Percentiles rank a stretch among this genome's conserved stretches.
These are phyloP conservation scores for Gymnothorax reevesii DNA, from an alignment of 2,797 vertebrate species.

Conservation along the genomic window DNA sequence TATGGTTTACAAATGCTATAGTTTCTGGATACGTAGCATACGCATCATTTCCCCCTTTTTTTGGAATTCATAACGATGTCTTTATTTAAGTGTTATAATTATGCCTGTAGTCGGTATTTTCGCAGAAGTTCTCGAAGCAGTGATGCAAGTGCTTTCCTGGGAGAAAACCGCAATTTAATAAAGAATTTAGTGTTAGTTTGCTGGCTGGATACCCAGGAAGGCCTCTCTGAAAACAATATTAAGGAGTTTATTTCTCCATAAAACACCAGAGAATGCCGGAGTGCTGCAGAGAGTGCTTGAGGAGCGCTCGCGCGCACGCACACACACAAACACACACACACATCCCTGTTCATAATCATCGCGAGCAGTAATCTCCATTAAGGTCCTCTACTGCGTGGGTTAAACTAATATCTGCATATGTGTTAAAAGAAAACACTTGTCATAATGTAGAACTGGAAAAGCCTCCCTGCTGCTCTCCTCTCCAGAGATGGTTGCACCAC, in stretches of 20 bases:
- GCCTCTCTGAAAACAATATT: background rate
- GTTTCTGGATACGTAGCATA: background rate
- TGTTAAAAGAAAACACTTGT: background rate
- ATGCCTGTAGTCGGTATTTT: background rate
- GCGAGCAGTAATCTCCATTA: background rate
- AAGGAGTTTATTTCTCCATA: background rate
- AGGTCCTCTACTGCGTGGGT: background rate
- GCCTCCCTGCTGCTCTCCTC: no score
- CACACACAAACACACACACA: background rate
- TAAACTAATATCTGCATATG: background rate
- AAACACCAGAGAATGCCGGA: constrained; percentile 12
- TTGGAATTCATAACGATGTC: background rate
- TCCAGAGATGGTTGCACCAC: no score
- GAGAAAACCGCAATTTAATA: constrained; percentile 9
- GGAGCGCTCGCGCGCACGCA: no score
- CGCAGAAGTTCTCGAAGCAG: background rate
- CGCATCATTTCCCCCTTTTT: no score
- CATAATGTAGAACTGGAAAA: background rate
- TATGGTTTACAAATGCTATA: background rate
- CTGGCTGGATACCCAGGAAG: background rate
- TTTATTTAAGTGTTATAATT: constrained; percentile 7
- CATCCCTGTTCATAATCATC: background rate
- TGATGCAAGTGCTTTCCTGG: constrained; percentile 18
- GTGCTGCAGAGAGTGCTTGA: background rate
- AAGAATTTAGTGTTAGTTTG: background rate